Percentiles rank a stretch among this genome's conserved stretches.
phyloP scores from a whole-genome alignment of 2,797 vertebrate genomes.

The Rhadinocentrus ornatus region DNA sequence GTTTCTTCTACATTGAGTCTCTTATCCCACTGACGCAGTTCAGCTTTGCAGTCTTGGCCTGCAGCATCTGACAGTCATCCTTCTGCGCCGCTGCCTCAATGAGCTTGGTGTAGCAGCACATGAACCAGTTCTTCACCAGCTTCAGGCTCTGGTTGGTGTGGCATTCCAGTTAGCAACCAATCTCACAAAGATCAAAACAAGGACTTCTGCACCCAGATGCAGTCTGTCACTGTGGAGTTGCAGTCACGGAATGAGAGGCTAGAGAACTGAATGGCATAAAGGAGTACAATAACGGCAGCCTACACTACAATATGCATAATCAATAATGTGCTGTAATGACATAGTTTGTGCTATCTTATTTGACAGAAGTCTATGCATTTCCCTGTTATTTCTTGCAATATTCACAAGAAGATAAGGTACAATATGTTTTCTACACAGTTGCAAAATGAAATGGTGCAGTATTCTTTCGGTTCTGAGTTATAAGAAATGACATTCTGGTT shows the following conservation, averaged over 20 bases:
- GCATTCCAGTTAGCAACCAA: not conserved
- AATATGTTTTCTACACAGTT: not conserved
- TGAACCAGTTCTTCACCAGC: not conserved
- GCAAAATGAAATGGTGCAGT: conserved; percentile 11
- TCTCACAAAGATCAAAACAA: not conserved
- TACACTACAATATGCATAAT: not conserved
- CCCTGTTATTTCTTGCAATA: not conserved
- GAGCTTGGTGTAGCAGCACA: not conserved
- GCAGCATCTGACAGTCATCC: not conserved
- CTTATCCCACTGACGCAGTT: not conserved
- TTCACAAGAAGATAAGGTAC: no score
- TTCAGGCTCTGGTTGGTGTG: not conserved
- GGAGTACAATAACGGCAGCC: not conserved
- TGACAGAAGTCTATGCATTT: not conserved
- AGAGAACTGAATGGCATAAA: not conserved
- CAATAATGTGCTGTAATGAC: not conserved
- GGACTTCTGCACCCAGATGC: not conserved
- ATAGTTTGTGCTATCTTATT: not conserved
- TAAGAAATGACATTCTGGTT: not conserved
- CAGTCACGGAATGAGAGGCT: not conserved
- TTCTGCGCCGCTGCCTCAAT: not conserved
- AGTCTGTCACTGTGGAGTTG: not conserved
- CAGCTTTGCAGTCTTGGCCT: not conserved
- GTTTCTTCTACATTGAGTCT: not conserved
- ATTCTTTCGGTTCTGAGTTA: conserved; percentile 18